Percentiles rank a stretch among this genome's conserved stretches.
Evolutionary conservation across 35 echinoderm and acorn worm species (phyloP).

Genomic region (Acanthaster planci): DNA sequence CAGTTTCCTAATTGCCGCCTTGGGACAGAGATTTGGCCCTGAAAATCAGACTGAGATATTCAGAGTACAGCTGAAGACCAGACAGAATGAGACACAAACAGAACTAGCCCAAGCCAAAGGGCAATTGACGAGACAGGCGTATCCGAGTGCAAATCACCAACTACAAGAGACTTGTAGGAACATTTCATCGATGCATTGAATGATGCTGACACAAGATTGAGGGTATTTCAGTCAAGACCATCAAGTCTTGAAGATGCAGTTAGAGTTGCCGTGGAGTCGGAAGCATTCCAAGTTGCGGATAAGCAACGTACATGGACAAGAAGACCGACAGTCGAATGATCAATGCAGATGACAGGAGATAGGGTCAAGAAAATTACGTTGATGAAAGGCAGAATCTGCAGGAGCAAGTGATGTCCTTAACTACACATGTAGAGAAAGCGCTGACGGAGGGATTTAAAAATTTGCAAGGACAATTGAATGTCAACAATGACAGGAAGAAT

Average conservation of each 20-base stretch:
- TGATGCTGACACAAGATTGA: constrained; percentile 37
- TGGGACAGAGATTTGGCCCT: constrained; percentile 37
- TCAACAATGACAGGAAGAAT: background rate
- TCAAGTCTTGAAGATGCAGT: background rate
- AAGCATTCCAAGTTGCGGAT: no score
- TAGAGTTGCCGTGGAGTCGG: no score
- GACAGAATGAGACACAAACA: constrained; percentile 26
- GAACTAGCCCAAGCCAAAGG: constrained; percentile 52
- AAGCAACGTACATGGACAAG: no score
- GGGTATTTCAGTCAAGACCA: constrained; percentile 35
- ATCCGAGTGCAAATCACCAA: constrained; percentile 24
- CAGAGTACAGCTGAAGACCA: constrained; percentile 44
- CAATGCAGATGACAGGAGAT: background rate
- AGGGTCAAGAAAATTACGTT: background rate
- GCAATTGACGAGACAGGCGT: constrained; percentile 44
- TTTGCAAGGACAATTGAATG: background rate
- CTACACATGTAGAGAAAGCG: background rate
- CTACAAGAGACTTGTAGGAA: constrained; percentile 46
- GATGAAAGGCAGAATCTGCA: background rate
- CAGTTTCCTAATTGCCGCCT: background rate
- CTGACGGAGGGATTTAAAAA: background rate
- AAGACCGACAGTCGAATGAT: background rate
- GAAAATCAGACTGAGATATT: constrained; percentile 49
- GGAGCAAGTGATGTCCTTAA: background rate
- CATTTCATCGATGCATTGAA: constrained; percentile 60